Evolutionary conservation across 1,140 invertebrate genomes (phyloP).

Genomic region (Harpegnathos saltator): DNA sequence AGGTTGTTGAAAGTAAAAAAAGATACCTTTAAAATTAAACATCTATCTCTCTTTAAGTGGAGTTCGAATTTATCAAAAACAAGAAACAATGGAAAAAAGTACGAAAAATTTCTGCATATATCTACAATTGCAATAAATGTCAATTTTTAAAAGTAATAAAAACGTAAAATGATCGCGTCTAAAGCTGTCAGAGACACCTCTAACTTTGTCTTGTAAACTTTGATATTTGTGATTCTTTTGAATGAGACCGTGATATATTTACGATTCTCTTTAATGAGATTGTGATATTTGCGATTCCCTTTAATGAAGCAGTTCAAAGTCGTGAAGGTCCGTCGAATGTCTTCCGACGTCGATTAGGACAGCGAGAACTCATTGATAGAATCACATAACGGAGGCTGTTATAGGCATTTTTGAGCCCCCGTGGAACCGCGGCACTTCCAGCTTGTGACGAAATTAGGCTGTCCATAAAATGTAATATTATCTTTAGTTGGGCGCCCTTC

Average conservation of each 20-base stretch:
- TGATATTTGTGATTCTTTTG: constrained; percentile 40
- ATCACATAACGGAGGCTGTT: constrained; percentile 72
- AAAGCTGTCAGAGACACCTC: constrained; percentile 13
- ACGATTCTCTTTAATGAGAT: constrained; percentile 66
- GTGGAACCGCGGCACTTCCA: constrained; percentile 56
- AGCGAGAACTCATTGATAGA: constrained; percentile 57
- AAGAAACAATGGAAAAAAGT: too few species aligned
- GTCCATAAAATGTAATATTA: constrained; percentile 81
- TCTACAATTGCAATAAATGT: neutral
- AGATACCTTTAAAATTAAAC: too few species aligned
- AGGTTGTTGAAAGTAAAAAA: too few species aligned
- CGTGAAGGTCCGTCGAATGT: constrained; percentile 73
- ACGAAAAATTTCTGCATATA: too few species aligned
- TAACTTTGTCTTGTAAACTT: constrained; percentile 24
- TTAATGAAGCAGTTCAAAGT: constrained; percentile 72
- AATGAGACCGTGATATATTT: too few species aligned
- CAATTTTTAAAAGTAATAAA: neutral
- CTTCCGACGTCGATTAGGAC: constrained; percentile 79
- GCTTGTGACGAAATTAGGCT: constrained; percentile 79
- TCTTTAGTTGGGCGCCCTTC: constrained; percentile 80
- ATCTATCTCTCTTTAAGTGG: too few species aligned
- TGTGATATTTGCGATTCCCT: constrained; percentile 15
- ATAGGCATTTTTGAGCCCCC: constrained; percentile 56
- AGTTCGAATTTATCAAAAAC: too few species aligned
- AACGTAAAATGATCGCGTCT: neutral